These are phyloP conservation scores for Polypedilum pembai DNA, from an alignment of 1,140 invertebrate genomes.

Conservation along the genomic window DNA sequence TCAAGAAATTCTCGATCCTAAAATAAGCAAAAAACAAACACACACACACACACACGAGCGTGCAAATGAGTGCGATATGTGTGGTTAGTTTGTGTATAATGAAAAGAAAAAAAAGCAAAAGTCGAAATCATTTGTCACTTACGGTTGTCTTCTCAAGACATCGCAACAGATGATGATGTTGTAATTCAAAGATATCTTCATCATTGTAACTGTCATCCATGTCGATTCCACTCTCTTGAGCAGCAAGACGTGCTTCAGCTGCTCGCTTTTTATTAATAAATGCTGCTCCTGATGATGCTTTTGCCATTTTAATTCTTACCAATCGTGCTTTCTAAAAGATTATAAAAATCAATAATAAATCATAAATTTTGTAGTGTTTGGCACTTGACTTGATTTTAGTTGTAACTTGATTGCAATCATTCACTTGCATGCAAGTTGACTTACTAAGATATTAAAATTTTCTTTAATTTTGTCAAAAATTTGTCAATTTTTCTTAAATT, in stretches of 20 bases:
- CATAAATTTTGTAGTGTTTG: too few relatives aligned
- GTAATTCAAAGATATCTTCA: slow-evolving; percentile 97
- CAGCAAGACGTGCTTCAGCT: slow-evolving; percentile 87
- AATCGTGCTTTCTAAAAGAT: slow-evolving; percentile 92
- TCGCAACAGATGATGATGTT: slow-evolving; percentile 96
- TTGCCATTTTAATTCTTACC: slow-evolving; percentile 94
- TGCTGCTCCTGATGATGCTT: slow-evolving; percentile 97
- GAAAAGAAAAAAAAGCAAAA: slow-evolving; percentile 30
- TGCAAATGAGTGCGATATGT: slow-evolving; percentile 29
- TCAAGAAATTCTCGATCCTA: slow-evolving; percentile 96
- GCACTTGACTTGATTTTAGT: too few relatives aligned
- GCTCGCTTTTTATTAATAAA: slow-evolving; percentile 98
- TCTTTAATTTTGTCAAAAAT: too few relatives aligned
- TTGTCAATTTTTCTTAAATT: too few relatives aligned
- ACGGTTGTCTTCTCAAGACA: slow-evolving; percentile 98
- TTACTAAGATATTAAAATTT: too few relatives aligned
- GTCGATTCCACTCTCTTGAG: slow-evolving; percentile 82
- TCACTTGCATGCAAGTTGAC: too few relatives aligned
- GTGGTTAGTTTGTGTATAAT: slow-evolving; percentile 30
- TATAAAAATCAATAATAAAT: too few relatives aligned
- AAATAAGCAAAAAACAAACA: slow-evolving; percentile 35
- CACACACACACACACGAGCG: background rate
- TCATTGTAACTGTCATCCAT: slow-evolving; percentile 81
- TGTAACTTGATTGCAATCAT: too few relatives aligned
- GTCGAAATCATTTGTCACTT: slow-evolving; percentile 40